phyloP scores from a whole-genome alignment of 2,113 vertebrate genomes.

The Candoia aspera region DNA sequence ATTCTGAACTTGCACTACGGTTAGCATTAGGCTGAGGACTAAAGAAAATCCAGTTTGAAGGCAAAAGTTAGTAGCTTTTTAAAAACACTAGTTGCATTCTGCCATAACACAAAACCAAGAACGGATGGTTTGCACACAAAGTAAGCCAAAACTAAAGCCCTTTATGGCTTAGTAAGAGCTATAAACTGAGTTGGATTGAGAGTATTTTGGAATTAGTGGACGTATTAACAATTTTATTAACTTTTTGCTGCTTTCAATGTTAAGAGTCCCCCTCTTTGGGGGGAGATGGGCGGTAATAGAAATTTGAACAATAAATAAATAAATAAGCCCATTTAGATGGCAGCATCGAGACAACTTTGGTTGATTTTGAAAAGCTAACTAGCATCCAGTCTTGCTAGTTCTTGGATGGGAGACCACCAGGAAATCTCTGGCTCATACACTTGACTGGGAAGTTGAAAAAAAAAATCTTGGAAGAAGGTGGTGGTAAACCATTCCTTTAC shows the following conservation, averaged over 20 bases:
- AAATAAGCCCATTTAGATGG: neutral
- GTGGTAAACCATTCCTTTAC: neutral
- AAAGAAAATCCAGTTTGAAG: neutral
- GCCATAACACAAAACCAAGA: neutral
- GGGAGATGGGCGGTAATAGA: too few relatives aligned
- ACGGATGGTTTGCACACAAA: neutral
- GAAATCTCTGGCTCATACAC: neutral
- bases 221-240: neutral
- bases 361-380: neutral
- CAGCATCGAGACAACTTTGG: neutral
- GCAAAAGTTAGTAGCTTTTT: neutral
- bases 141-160: neutral
- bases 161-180: neutral
- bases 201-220: neutral
- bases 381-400: neutral
- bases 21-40: neutral
- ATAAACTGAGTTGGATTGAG: neutral
- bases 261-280: too few relatives aligned
- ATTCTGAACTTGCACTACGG: neutral
- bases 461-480: neutral
- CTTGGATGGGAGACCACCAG: neutral
- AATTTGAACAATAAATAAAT: too few relatives aligned
- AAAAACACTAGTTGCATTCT: neutral
- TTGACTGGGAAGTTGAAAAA: neutral
- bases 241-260: neutral